Evolutionary conservation across 2,113 vertebrate species (phyloP), one percentile per base, ranked within the genome.

Genomic region (Elachura formosa): DNA sequence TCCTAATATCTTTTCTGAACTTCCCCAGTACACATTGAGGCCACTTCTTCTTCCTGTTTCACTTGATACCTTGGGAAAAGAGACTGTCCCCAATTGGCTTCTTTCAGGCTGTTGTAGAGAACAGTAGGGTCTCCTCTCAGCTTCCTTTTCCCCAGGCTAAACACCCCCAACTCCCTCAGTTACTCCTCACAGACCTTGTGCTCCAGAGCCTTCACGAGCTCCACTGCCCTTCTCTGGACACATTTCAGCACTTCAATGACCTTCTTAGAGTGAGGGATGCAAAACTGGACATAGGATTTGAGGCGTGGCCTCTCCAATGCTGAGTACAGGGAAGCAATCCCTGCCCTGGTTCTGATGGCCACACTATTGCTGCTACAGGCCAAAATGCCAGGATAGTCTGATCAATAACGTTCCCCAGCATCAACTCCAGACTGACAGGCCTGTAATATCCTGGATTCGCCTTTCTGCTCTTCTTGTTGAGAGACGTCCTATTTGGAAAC

Each of bases 201-300:
- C 2, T 87, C 20, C 48, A 62, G 34, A 40, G 5, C 5, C 12
- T 54, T 71, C 21, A 5, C 16, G n/a, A 78, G n/a, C 8, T 17
- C 3, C 10, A 3, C 4, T 68, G 23, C 20, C 23, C 19, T 25
- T 62, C 8, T 29, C 29, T 29, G 25, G n/a, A 31, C 25, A 10
- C 0, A 1, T 9, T 55, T 7, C 25, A 48, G 40, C 34, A 4
- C 13, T 9, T 22, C 24, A 25, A 1, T 25, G 34, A 25, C n/a
- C 2, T 62, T 54, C n/a, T 12, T 29, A 21, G 0, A 25, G 4
- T 25, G 48, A 63, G 3, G 5, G 28, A 3, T 3, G 7, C 64
- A 63, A 1, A 55, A 5, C 25, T 12, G 66, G 4, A 0, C 16
- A 7, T 21, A 12, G 29, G 6, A 29, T 15, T 48, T 1, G 3